A percentile compares a stretch with the other conserved stretches of the same genome.
Evolutionary conservation across 2,888 invertebrate genomes (phyloP).

Genomic region (Plutella xylostella): DNA sequence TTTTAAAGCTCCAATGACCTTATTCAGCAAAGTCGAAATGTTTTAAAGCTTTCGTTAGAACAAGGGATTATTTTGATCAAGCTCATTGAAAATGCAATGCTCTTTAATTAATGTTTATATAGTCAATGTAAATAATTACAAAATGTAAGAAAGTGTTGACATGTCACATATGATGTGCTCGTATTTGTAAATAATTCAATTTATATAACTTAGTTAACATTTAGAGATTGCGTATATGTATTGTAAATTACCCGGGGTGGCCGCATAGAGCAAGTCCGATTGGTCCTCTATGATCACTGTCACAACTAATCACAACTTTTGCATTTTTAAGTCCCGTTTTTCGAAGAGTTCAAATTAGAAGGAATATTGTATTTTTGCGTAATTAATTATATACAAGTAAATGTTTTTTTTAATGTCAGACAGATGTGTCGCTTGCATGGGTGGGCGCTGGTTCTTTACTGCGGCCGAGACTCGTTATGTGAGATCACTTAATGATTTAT

Average conservation of each 20-base stretch:
- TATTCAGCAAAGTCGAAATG: background rate
- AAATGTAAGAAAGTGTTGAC: conserved; percentile 47
- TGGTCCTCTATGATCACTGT: conserved; percentile 57
- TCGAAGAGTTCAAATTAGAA: conserved; percentile 46
- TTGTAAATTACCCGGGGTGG: conserved; percentile 63
- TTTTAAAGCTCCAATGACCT: background rate
- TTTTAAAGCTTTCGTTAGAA: conserved; percentile 27
- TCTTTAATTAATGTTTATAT: conserved; percentile 58
- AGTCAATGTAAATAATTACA: conserved; percentile 68
- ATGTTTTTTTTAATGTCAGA: conserved; percentile 40
- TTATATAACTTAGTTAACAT: conserved; percentile 53
- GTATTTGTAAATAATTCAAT: conserved; percentile 64
- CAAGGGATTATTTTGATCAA: conserved; percentile 61
- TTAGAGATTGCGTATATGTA: conserved; percentile 54
- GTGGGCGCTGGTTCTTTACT: conserved; percentile 36
- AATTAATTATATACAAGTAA: conserved; percentile 32
- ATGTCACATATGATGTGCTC: conserved; percentile 46
- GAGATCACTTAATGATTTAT: too few species aligned
- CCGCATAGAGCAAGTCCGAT: conserved; percentile 53
- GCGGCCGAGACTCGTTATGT: conserved; percentile 26
- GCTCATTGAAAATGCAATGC: conserved; percentile 61
- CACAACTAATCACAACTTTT: conserved; percentile 63
- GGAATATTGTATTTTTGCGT: conserved; percentile 47
- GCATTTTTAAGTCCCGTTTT: conserved; percentile 47
- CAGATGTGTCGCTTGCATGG: conserved; percentile 43